Evolutionary conservation across 2,797 vertebrate genomes (phyloP), one percentile per base, ranked within the genome.

Genomic region (Salarias fasciatus): DNA sequence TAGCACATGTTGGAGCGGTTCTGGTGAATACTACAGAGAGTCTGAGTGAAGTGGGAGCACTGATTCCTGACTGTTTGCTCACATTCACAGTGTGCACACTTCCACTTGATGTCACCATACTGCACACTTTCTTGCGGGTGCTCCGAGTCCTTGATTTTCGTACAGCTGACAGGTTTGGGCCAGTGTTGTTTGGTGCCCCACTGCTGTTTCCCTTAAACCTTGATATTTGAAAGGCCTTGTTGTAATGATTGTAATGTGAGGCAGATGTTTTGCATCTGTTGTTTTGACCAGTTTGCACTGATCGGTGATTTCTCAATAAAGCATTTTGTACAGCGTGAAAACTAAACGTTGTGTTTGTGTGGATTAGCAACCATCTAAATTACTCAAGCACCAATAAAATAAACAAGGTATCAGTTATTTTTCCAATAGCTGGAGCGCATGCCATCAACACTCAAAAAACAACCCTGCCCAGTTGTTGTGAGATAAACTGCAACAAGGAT

Each of bases 151-250:
- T 57, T 53, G 14, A 56, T 59, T 50, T 47, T 36, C 38, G 8
- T 59, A 1, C 36, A 46, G 6, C 12, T 46, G 4, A 5, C 63
- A 59, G 42, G 24, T 52, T 48, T 29, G 33, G n/a, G 12, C 30
- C 37, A 53, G 28, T 63, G 28, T 40, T 48, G 15, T 44, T 35
- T 36, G 29, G 33, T 28, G 6, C 11, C 51, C 9, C 48, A 44
- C 30, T 52, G 54, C 6, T 57, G 40, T 63, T 11, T 58, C 44
- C 52, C 30, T 70, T 49, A 80, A 78, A 72, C 69, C 73, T 66
- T 29, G 10, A 43, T 57, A 35, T 58, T 67, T 61, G 54, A 4
- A 61, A 53, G 63, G 12, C 44, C 45, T 36, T 59, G 29, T 49
- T 60, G 10, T 48, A n/a, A 36, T 33, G 33, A 24, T 50, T 50